Conservation (phyloP, 2,888 invertebrate genomes). For the Terebella lapidaria region DNA sequence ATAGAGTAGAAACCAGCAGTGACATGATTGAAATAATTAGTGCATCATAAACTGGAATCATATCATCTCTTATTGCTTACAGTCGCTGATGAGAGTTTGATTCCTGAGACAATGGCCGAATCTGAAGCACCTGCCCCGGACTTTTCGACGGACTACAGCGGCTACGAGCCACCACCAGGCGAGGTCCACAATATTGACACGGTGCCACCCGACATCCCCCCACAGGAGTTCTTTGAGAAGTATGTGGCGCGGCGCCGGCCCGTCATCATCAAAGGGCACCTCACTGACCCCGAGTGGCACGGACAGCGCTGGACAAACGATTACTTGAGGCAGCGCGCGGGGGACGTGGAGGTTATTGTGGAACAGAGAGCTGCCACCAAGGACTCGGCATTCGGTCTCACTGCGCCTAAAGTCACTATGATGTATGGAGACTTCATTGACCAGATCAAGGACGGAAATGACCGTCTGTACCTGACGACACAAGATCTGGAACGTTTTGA, state of each 20-base stretch:
- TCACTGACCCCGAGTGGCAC: slow-evolving; percentile 10
- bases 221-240: slow-evolving; percentile 14
- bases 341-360: slow-evolving; percentile 10
- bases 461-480: slow-evolving; percentile 18
- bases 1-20: no score
- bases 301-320: slow-evolving; percentile 13
- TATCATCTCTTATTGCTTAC: no score
- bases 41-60: no score
- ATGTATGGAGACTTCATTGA: slow-evolving; percentile 13
- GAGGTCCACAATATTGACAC: slow-evolving; percentile 2
- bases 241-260: slow-evolving; percentile 12
- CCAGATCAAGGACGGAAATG: slow-evolving; percentile 6
- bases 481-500: slow-evolving; percentile 20
- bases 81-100: no score
- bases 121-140: background rate
- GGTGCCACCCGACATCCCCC: slow-evolving; percentile 4
- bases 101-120: no score
- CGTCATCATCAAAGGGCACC: slow-evolving; percentile 10
- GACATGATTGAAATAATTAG: no score
- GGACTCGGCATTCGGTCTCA: slow-evolving; percentile 11
- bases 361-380: slow-evolving; percentile 11
- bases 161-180: slow-evolving; percentile 12
- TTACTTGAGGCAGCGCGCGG: slow-evolving; percentile 14
- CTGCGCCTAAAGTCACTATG: slow-evolving; percentile 14
- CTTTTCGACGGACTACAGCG: slow-evolving; percentile 8